Evolutionary conservation across 2,888 invertebrate genomes (phyloP), one percentile per base, ranked within the genome.

Genomic region (Apantesis nais): DNA sequence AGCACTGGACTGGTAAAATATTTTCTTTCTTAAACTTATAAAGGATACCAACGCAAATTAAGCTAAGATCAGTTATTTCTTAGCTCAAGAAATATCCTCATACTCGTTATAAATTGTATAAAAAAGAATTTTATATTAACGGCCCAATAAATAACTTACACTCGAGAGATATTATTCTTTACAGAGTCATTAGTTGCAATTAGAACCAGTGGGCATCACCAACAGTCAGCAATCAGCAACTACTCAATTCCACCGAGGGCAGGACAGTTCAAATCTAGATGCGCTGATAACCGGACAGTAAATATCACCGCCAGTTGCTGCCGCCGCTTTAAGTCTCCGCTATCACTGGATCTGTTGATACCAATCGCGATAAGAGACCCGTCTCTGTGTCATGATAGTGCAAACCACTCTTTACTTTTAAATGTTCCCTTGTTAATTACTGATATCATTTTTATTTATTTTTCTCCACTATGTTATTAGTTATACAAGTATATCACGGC

Each of bases 341-440:
- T 72, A 68, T 76, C 75, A 66, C 60, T 61, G 65, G 75, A 78
- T 78, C 74, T 65, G 71, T 67, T 69, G 75, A 74, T 75, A 80
- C 74, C 80, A 71, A 44, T 44, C 41, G 31, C 66, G 81, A 81
- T 80, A 82, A 75, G 11, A 16, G 62, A 60, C 71, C 74, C 73
- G 74, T 78, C 80, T 70, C 67, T 73, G 55, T 78, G 78, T 79
- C 80, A 74, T 71, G 39, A 64, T 63, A 60, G 65, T 62, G 80
- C 68, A 77, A 75, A 74, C 80, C 67, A 79, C 71, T 75, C 71
- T 73, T 74, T 67, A 74, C 74, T 79, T 77, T 72, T 72, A 75
- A 65, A 65, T 67, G 73, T 62, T 44, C 65, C 72, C 66, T 72
- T 71, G 82, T 82, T 80, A 80, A 79, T 77, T 55, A 52, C 48